A percentile compares a stretch with the other conserved stretches of the same genome.
Evolutionary conservation across 2,797 vertebrate genomes (phyloP).

Genomic region (Sebastes minor): DNA sequence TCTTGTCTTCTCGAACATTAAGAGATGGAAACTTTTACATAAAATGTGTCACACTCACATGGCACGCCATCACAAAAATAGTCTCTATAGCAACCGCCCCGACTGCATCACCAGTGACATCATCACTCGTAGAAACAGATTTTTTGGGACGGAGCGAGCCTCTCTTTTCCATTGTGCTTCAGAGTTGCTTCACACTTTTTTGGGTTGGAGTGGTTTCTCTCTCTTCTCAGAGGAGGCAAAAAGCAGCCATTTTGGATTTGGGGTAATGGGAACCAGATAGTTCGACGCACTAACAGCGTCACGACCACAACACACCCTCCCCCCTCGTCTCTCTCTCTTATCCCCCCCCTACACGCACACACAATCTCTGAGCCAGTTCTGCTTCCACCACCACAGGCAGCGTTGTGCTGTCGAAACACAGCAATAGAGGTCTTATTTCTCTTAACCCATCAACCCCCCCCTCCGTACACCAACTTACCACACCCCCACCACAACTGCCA

Average conservation of each 20-base stretch:
- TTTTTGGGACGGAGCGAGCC: neutral
- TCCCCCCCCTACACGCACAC: neutral
- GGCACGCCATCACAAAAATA: constrained; percentile 45
- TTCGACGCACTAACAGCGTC: constrained; percentile 18
- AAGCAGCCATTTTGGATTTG: constrained; percentile 30
- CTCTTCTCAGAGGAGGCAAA: neutral
- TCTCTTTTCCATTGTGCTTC: constrained; percentile 31
- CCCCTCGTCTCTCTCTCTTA: neutral
- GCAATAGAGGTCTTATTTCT: constrained; percentile 73
- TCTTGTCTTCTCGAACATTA: neutral
- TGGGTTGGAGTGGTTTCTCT: neutral
- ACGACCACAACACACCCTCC: constrained; percentile 11
- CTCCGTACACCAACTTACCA: neutral
- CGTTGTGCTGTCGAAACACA: constrained; percentile 65
- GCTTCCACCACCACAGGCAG: constrained; percentile 47
- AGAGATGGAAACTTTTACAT: neutral
- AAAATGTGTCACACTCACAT: constrained; percentile 6
- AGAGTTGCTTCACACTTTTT: constrained; percentile 11
- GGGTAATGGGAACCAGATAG: constrained; percentile 74
- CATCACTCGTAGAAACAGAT: constrained; percentile 27
- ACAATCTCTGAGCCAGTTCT: constrained; percentile 20
- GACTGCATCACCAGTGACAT: constrained; percentile 49
- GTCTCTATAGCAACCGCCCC: constrained; percentile 46
- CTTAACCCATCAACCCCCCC: neutral
- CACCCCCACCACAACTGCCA: constrained; percentile 17